Base-by-base conservation (phyloP, 2,888 invertebrate genomes). In the Petrophora chlorosata region DNA sequence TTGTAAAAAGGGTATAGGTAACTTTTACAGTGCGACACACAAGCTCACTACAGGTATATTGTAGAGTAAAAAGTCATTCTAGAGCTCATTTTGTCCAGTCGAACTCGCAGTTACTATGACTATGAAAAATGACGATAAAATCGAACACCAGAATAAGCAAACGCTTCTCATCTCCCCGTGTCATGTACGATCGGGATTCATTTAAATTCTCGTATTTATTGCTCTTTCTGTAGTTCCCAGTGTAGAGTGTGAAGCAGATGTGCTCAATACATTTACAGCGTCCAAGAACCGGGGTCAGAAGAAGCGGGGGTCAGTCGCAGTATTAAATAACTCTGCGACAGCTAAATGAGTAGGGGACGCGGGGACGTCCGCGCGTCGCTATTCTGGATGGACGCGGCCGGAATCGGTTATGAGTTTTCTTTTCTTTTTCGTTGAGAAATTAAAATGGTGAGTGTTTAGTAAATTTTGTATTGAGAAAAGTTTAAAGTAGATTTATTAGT, bases 261-360 rank as follows among this genome's bases (percentile, higher is more conserved):
- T 79, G 82, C 75, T 80, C 82, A 82, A 85, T 85, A 83, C 82
- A 82, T 82, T 82, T 79, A 73, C 77, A 69, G 76, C 67, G 70
- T 69, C 58, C 76, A 73, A 79, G 76, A 75, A 70, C 63, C 69
- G 56, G 68, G n/a, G n/a, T n/a, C n/a, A n/a, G n/a, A n/a, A n/a
- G n/a, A n/a, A n/a, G 65, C 70, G 76, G 75, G 87, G 89, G 87
- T 86, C 87, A 86, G 76, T 82, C 78, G 79, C 74, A 73, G 83
- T 85, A 88, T 89, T 87, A 88, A 88, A 88, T 87, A 89, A 86
- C 88, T 87, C 82, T 82, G 78, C 80, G 86, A 86, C 86, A 82
- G 82, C 84, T 82, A 88, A 88, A 87, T 89, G 84, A 87, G 84
- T 79, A 81, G 86, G 87, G 87, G 87, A 82, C 76, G 76, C 73